Evolutionary conservation across 2,888 invertebrate genomes (phyloP), one percentile per base, ranked within the genome.

Genomic region (Ceramica pisi): DNA sequence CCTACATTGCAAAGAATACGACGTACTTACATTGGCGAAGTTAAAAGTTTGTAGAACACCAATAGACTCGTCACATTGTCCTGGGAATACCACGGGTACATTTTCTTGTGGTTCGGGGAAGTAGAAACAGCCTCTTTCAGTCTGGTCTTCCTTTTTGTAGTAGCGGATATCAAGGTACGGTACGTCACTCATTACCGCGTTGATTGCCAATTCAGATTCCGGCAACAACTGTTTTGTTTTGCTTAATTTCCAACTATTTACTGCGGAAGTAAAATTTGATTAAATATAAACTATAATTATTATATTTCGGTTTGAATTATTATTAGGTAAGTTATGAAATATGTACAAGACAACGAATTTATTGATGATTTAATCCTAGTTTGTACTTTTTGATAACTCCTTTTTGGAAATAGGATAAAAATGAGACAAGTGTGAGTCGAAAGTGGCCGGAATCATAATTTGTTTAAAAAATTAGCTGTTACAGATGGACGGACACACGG

Each of bases 211-310:
- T 23, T 75, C 71, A 1, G 90, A 90, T 9, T 44, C 68, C 0
- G 69, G 12, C 1, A 89, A 35, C 23, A 94, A 75, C 5, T 81
- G 51, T 60, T 91, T 92, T 0, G 84, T 84, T 78, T 92, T 90
- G 60, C 95, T 93, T 0, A 95, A 87, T 62, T 94, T 94, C 95
- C 95, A 95, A 62, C 90, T 87, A 55, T 83, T 89, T 0, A 94
- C 94, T 94, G 85, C 19, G 8, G 48, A 66, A 44, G 35, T 68
- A 7, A 2, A 31, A 23, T 16, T 74, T 4, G 23, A 21, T 63
- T 48, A 23, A 23, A 2, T 16, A 9, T 50, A 1, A 16, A 64
- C 1, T 12, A 41, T 16, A 50, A n/a, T n/a, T n/a, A n/a, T n/a
- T 65, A 16, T 10, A 46, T 21, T 1, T 44, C 12, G 41, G 41